Conservation (phyloP, 2,888 invertebrate genomes). For the Ormia ochracea region DNA sequence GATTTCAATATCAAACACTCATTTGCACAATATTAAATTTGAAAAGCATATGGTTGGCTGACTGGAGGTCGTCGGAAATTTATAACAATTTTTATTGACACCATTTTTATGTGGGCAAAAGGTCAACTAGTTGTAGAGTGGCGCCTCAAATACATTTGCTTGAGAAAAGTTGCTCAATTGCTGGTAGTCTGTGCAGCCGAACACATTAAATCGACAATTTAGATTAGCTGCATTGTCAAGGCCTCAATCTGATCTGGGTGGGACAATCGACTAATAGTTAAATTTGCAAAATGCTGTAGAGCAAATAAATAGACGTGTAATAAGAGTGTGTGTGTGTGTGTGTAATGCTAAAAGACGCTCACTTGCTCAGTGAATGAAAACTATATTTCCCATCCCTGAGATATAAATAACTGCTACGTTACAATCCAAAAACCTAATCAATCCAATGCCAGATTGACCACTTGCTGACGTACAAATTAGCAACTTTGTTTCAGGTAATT, state of each 20-base stretch:
- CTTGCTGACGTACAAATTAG: conserved; percentile 31
- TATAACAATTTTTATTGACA: neutral
- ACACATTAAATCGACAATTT: too few relatives aligned
- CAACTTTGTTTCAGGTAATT: conserved; percentile 22
- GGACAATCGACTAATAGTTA: too few relatives aligned
- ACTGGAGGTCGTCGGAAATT: neutral
- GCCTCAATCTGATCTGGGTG: too few relatives aligned
- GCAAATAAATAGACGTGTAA: too few relatives aligned
- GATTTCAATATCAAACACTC: neutral
- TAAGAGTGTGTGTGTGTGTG: too few relatives aligned
- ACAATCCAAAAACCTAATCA: conserved; percentile 17
- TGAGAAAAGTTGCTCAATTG: neutral
- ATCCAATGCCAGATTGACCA: conserved; percentile 24
- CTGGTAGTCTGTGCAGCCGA: too few relatives aligned
- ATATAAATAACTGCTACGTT: neutral
- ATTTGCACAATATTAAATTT: neutral
- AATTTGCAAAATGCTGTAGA: too few relatives aligned
- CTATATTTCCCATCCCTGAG: too few relatives aligned
- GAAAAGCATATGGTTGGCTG: conserved; percentile 20
- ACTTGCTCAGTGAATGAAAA: too few relatives aligned
- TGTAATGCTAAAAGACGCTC: too few relatives aligned
- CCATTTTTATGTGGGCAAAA: neutral
- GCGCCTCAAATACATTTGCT: neutral
- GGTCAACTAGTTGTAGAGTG: neutral
- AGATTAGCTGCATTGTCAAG: too few relatives aligned